phyloP scores from a whole-genome alignment of 2,797 vertebrate genomes.

The Chelon auratus region DNA sequence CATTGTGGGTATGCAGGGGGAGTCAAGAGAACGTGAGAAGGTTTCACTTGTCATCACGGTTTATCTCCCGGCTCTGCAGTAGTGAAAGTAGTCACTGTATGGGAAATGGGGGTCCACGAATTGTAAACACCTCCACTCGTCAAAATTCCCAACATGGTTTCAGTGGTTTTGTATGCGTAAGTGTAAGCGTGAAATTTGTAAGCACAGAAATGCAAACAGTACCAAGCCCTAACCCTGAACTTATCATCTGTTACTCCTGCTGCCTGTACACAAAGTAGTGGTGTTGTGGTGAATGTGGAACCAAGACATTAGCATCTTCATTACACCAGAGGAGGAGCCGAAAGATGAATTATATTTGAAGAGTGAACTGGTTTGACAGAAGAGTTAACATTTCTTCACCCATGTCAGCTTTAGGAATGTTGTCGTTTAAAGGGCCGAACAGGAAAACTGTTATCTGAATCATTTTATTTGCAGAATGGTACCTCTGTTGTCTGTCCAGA shows the following conservation, averaged over 20 bases:
- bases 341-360: neutral
- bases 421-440: no score
- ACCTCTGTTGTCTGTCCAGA: neutral
- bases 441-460: no score
- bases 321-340: neutral
- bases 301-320: constrained; percentile 1
- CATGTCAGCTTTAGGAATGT: neutral
- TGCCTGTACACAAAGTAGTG: constrained; percentile 16
- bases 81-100: constrained; percentile 56
- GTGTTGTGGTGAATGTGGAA: constrained; percentile 12
- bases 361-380: neutral
- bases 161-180: constrained; percentile 53
- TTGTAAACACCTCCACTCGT: constrained; percentile 67
- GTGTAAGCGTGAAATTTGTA: constrained; percentile 40
- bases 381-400: neutral
- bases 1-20: constrained; percentile 36
- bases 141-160: constrained; percentile 56
- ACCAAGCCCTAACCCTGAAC: constrained; percentile 18
- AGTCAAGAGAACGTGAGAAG: constrained; percentile 50
- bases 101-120: constrained; percentile 66
- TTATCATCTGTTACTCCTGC: constrained; percentile 3
- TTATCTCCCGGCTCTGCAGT: constrained; percentile 29
- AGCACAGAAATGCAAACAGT: constrained; percentile 12
- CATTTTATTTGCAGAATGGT: no score
- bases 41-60: constrained; percentile 70